These are phyloP conservation scores for Phymanthus crucifer DNA, from an alignment of 92 coral and sea anemone genomes.

Conservation along the genomic window DNA sequence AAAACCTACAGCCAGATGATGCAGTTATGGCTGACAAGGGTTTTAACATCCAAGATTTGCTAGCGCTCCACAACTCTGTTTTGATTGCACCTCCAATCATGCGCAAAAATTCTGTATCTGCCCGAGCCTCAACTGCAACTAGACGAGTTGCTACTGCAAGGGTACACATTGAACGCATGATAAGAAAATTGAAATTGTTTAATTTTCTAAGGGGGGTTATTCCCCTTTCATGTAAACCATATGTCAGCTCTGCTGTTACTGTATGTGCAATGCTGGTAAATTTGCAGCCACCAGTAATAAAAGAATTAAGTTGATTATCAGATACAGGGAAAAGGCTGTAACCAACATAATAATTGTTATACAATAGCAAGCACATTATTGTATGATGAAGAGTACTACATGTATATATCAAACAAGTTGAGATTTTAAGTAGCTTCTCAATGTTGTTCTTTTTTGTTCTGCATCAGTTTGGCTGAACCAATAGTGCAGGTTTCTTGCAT, in stretches of 20 bases:
- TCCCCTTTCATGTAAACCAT: conserved; percentile 22
- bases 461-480: conserved; percentile 52
- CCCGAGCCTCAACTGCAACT: conserved; percentile 39
- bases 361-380: conserved; percentile 6
- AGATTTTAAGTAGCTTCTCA: conserved; percentile 31
- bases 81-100: conserved; percentile 57
- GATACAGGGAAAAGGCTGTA: conserved; percentile 4
- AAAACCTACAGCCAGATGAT: conserved; percentile 57
- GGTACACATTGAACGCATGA: conserved; percentile 25
- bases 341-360: conserved; percentile 9
- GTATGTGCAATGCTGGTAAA: conserved; percentile 23
- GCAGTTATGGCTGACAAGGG: conserved; percentile 72
- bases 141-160: conserved; percentile 47
- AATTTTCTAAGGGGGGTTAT: conserved; percentile 7
- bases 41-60: conserved; percentile 46
- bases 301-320: conserved; percentile 4
- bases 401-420: conserved; percentile 13
- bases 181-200: conserved; percentile 23
- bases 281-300: conserved; percentile 38
- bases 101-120: conserved; percentile 35
- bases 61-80: conserved; percentile 41
- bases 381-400: conserved; percentile 3
- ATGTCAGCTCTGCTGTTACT: conserved; percentile 13
- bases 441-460: conserved; percentile 32
- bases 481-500: conserved; percentile 47